These are phyloP conservation scores for Abrostola triplasia DNA, from an alignment of 2,888 invertebrate genomes.

Conservation along the genomic window DNA sequence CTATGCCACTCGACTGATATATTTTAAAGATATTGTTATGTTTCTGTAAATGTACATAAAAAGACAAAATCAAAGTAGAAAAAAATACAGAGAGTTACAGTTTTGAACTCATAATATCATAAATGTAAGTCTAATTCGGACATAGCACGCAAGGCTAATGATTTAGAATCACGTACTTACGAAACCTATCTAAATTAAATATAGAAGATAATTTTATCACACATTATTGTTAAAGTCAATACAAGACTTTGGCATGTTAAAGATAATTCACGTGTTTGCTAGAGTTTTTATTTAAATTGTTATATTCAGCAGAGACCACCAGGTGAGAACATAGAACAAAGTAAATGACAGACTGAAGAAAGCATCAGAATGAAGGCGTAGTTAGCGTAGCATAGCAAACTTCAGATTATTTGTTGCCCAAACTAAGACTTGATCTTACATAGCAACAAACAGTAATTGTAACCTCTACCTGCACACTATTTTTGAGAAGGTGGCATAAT, in stretches of 20 bases:
- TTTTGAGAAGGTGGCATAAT: too few relatives aligned
- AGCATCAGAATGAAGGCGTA: too few relatives aligned
- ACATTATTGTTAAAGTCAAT: conserved; percentile 1
- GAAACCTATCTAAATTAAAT: not conserved
- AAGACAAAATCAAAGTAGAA: not conserved
- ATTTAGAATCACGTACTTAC: not conserved
- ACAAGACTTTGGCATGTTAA: not conserved
- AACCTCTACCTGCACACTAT: too few relatives aligned
- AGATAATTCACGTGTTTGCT: not conserved
- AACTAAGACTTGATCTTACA: too few relatives aligned
- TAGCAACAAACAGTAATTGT: too few relatives aligned
- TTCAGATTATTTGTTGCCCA: too few relatives aligned
- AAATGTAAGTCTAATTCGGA: not conserved
- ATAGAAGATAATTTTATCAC: not conserved
- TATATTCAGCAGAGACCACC: too few relatives aligned
- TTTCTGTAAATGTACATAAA: conserved; percentile 6
- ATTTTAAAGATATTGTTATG: conserved; percentile 15
- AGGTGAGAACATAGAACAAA: too few relatives aligned
- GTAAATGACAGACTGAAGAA: too few relatives aligned
- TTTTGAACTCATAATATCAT: not conserved
- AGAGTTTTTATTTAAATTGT: not conserved
- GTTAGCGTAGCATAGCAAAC: too few relatives aligned
- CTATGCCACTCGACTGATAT: conserved; percentile 1
- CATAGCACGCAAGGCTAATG: too few relatives aligned
- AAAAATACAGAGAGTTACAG: not conserved